These are phyloP conservation scores for Brachyhypopomus gauderio DNA, from an alignment of 2,113 vertebrate genomes.

Conservation along the genomic window DNA sequence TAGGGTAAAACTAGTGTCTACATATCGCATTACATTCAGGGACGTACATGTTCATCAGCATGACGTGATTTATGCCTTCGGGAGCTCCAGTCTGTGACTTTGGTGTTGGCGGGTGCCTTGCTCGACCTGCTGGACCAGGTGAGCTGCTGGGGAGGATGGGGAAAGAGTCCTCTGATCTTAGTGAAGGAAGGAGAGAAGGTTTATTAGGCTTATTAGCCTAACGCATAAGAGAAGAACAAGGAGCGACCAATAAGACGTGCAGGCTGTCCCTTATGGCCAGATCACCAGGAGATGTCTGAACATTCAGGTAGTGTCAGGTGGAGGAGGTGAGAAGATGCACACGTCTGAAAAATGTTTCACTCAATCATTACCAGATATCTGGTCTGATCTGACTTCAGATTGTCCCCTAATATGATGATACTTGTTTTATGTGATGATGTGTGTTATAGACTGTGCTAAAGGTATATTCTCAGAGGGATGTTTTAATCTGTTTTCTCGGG, in stretches of 20 bases:
- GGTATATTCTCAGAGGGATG: background rate
- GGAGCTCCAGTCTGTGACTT: too few species aligned
- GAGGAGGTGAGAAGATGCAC: conserved; percentile 24
- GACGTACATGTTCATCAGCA: too few species aligned
- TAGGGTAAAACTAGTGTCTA: too few species aligned
- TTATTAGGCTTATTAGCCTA: conserved; percentile 44
- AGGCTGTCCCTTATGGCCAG: conserved; percentile 31
- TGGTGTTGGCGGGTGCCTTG: too few species aligned
- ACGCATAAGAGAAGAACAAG: conserved; percentile 49
- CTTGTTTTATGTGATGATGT: background rate
- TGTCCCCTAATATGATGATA: conserved; percentile 38
- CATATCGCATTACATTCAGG: too few species aligned
- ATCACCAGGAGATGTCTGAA: conserved; percentile 46
- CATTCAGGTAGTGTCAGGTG: conserved; percentile 18
- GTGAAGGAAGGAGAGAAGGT: background rate
- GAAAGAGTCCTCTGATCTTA: conserved; percentile 14
- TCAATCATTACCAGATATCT: conserved; percentile 53
- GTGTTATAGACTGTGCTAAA: background rate
- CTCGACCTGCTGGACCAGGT: too few species aligned
- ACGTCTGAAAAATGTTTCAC: conserved; percentile 51
- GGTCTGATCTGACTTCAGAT: too few species aligned
- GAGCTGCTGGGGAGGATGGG: background rate
- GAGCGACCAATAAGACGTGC: conserved; percentile 19
- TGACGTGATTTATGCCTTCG: too few species aligned
- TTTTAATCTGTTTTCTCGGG: background rate